Evolutionary conservation across 2,113 vertebrate species (phyloP).

Genomic region (Tautogolabrus adspersus): DNA sequence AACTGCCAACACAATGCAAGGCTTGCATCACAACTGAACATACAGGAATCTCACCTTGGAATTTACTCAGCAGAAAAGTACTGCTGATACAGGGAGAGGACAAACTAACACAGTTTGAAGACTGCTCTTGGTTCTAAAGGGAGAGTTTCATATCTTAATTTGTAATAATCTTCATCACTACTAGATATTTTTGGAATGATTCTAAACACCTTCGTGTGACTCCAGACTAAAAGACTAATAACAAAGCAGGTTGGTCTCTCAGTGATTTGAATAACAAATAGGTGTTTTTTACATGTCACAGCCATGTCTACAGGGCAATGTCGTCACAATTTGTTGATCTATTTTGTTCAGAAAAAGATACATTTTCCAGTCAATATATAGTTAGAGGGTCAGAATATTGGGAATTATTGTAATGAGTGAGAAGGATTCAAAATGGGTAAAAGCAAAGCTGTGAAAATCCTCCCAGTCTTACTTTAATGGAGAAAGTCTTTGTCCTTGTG

Average conservation of each 20-base stretch:
- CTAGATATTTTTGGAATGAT: not conserved
- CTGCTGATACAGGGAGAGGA: constrained; percentile 23
- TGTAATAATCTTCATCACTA: not conserved
- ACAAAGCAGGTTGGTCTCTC: not conserved
- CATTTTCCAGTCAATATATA: not conserved
- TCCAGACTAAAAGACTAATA: not conserved
- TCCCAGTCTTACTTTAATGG: not conserved
- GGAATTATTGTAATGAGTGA: not conserved
- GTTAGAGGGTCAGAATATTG: not conserved
- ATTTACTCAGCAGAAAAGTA: constrained; percentile 24
- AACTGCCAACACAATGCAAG: constrained; percentile 23
- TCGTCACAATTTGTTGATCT: not conserved
- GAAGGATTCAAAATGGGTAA: not conserved
- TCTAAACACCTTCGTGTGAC: not conserved
- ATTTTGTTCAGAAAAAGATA: not conserved
- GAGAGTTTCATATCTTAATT: not conserved
- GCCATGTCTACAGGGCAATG: not conserved
- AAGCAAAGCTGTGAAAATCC: not conserved
- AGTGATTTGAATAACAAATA: constrained; percentile 30
- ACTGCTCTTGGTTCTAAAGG: not conserved
- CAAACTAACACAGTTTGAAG: constrained; percentile 15
- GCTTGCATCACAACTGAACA: constrained; percentile 5
- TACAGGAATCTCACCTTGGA: constrained; percentile 14
- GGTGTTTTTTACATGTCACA: not conserved
- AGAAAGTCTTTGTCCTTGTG: constrained; percentile 16